Conservation (phyloP, 2,888 invertebrate genomes). For the Galerucella pusilla region DNA sequence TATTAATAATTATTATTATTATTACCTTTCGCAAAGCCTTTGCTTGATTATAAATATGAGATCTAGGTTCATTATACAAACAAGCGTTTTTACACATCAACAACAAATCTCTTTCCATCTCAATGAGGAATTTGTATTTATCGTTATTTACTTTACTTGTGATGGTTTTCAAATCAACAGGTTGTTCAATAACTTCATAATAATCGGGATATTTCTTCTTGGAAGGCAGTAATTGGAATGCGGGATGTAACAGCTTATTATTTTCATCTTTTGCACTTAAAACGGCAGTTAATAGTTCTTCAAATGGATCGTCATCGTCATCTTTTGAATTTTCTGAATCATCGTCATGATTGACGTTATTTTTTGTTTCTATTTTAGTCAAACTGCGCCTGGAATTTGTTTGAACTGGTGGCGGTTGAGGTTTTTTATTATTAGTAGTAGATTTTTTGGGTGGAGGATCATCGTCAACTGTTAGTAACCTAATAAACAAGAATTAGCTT, state of each 20-base stretch:
- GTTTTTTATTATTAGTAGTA: conserved; percentile 35
- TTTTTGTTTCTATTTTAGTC: conserved; percentile 30
- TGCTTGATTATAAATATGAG: conserved; percentile 96
- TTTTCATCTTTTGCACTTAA: conserved; percentile 89
- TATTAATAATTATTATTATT: neutral
- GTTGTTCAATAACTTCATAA: conserved; percentile 92
- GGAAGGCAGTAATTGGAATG: conserved; percentile 92
- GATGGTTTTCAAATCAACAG: conserved; percentile 94
- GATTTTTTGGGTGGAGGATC: conserved; percentile 53
- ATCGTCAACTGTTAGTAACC: conserved; percentile 61
- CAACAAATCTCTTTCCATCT: conserved; percentile 90
- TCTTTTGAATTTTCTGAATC: conserved; percentile 60
- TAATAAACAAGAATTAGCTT: conserved; percentile 42
- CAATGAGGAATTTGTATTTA: conserved; percentile 80
- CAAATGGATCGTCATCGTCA: conserved; percentile 68
- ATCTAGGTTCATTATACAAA: conserved; percentile 95
- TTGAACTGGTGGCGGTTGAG: conserved; percentile 14
- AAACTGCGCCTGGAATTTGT: conserved; percentile 32
- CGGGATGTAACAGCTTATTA: conserved; percentile 84
- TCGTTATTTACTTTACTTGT: conserved; percentile 90
- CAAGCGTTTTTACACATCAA: conserved; percentile 96
- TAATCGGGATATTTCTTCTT: conserved; percentile 95
- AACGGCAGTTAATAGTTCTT: conserved; percentile 89
- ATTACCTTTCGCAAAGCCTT: conserved; percentile 86
- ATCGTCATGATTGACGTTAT: conserved; percentile 38